Evolutionary conservation across 2,888 invertebrate genomes (phyloP), one percentile per base, ranked within the genome.

Genomic region (Microchrysa polita): DNA sequence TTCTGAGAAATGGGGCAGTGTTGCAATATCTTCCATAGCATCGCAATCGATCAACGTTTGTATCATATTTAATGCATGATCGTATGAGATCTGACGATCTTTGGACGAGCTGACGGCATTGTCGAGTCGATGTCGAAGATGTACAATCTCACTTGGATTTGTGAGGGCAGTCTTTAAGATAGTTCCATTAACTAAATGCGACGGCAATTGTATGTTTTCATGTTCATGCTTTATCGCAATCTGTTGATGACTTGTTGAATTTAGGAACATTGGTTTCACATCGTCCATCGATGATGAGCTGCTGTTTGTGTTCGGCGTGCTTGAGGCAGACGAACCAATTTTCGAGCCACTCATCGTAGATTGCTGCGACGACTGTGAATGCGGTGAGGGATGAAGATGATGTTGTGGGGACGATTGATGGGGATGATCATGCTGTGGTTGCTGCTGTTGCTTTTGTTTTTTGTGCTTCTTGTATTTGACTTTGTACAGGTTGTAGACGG

Each of bases 401-500:
- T 73, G 73, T 57, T 73, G 73, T 40, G 53, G 73, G 18, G 53
- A 80, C 74, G 82, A 84, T 80, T 77, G 85, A 79, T 84, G 87
- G 81, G 80, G 87, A 82, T 81, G 81, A 79, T 82, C 82, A 79
- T 81, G 77, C 79, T 83, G 81, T 75, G 84, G 83, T 75, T 83
- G 85, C 73, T 84, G 81, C 75, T 85, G 82, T 12, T 81, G 83
- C 77, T 90, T 89, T 77, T 90, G 89, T 86, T 96, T 94, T 90
- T 96, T 96, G 88, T 97, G 95, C 86, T 97, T 98, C 87, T 96
- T 97, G 87, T 98, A 98, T 88, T 97, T 97, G 69, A 97, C 96
- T 91, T 98, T 98, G 88, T 98, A 98, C 80, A 98, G 89, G 86
- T 98, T 98, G 86, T 98, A 99, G 76, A 99, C 98, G 77, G 98